Evolutionary conservation across 2,113 vertebrate genomes (phyloP), one percentile per base, ranked within the genome.

Genomic region (Myodes glareolus): DNA sequence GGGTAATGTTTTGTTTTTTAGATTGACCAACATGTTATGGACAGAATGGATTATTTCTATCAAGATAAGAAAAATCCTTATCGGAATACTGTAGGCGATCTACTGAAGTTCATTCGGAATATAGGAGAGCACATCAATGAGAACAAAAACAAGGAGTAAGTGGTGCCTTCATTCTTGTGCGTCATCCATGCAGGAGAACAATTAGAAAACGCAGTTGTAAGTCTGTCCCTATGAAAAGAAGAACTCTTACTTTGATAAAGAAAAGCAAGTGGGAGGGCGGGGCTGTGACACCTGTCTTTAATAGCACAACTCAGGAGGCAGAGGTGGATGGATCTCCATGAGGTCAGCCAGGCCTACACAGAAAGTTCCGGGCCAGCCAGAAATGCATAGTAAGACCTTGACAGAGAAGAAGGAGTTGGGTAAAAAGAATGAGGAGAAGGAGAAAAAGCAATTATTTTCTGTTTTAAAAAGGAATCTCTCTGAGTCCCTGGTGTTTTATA

Each of bases 41-140:
- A 0, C 0, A 0, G 23, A 29, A 99, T 98, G 98, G 0, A 92
- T 61, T 0, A 0, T 0, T 87, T 73, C 61, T 78, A 0, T 50
- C 0, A 2, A 5, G 1, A 1, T 0, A 29, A 0, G 0, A 0
- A 0, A 0, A 39, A 36, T 0, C 0, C 0, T 23, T 98, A 97
- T 33, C 1, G 2, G 45, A 0, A 98, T 0, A 97, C n/a, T 12
- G 93, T 98, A 47, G 84, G 1, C 0, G 25, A 96, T 8, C 98
- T 99, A 7, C 90, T 99, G 29, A 98, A 91, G 94, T 25, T 98
- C 85, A 98, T 99, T 45, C 98, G 98, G 92, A 98, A 99, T 91
- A 61, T 98, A 72, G 98, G 98, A 68, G 98, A 97, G n/a, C 98
- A 99, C 70, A 88, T 98, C 27, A 2, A 96, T 39, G 94, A 97